phyloP scores from a whole-genome alignment of 2,113 vertebrate species.

The Malaclemys terrapin region DNA sequence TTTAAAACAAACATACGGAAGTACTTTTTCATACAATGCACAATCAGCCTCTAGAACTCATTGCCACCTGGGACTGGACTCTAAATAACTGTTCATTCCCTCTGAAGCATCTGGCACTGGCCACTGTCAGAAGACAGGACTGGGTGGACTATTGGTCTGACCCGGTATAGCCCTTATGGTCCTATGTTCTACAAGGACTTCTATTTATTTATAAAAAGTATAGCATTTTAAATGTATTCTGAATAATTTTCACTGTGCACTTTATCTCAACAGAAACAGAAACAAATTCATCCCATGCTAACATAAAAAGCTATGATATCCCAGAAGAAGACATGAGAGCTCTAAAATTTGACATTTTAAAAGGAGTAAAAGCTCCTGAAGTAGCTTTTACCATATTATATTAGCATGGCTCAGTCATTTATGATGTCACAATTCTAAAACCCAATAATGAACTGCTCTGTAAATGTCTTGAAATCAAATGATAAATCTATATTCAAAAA shows the following conservation, averaged over 20 bases:
- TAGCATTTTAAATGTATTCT: not conserved
- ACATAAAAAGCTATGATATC: conserved; percentile 33
- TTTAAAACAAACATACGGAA: not conserved
- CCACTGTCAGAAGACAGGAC: not conserved
- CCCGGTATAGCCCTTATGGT: not conserved
- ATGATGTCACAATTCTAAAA: conserved; percentile 18
- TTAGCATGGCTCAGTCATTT: conserved; percentile 27
- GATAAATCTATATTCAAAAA: conserved; percentile 20
- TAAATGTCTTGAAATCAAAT: not conserved
- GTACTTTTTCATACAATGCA: not conserved
- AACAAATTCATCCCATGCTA: conserved; percentile 11
- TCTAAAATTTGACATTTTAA: conserved; percentile 57
- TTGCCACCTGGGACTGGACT: not conserved
- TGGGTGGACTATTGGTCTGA: not conserved
- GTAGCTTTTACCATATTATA: conserved; percentile 25
- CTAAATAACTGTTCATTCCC: not conserved
- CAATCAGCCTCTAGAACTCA: not conserved
- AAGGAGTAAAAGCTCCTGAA: conserved; percentile 56
- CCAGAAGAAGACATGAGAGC: conserved; percentile 43
- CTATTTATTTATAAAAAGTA: not conserved
- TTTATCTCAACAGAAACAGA: conserved; percentile 31
- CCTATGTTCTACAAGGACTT: not conserved
- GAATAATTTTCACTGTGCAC: not conserved
- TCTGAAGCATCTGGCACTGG: not conserved
- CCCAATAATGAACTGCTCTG: not conserved